Evolutionary conservation across 1,140 invertebrate species (phyloP), one percentile per base, ranked within the genome.

Genomic region (Mercenaria mercenaria): DNA sequence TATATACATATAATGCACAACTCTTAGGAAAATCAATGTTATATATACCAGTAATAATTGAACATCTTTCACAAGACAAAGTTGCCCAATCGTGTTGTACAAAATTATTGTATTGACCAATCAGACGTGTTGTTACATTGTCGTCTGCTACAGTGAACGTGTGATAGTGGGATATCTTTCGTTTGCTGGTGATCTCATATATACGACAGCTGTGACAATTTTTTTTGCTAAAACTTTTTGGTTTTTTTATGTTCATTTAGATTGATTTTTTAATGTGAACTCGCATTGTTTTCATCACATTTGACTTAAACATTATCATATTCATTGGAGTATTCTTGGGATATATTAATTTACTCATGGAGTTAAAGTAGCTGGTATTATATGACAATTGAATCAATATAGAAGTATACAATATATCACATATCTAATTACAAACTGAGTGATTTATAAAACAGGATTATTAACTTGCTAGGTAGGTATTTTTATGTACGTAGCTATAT

Each of bases 91-190:
- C 26, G 37, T 32, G 29, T 20, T 41, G 47, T 47, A 34, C 29
- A 37, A 79, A n/a, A 79, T 52, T 52, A 56, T 11, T 32, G 50
- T 79, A 79, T 79, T 34, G 29, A 79, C 76, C 76, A 79, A 79
- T 79, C 47, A 79, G 47, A 56, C 1, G 13, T 20, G 26, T 37
- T 52, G 26, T 59, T 52, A 79, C 43, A 56, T 18, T 52, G 76
- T 79, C 47, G 43, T 43, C 72, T 76, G 72, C 72, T 76, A n/a
- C n/a, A 43, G 39, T 76, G 72, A 64, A 72, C 67, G 6, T 56
- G 72, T 37, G 1, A 56, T 79, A 41, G 41, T 79, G 47, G 47
- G 76, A 79, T 79, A 79, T 79, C 29, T 37, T 52, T 52, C 37
- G 29, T 79, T 56, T 37, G 47, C 32, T 23, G 26, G 47, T 79